Evolutionary conservation across 2,113 vertebrate genomes (phyloP).

Genomic region (Lepus timidus): DNA sequence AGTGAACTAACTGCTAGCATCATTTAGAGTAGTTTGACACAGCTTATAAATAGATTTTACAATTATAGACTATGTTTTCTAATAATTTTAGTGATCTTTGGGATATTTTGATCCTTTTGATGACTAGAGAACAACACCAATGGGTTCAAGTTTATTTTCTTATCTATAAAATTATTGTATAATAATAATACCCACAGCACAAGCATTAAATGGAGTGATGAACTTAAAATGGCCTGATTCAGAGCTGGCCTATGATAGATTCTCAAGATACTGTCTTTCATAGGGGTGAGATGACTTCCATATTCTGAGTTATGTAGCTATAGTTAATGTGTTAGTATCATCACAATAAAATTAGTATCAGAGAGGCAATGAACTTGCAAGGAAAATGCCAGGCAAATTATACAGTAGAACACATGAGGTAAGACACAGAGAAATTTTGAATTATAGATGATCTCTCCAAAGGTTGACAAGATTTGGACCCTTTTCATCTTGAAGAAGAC

Average conservation of each 20-base stretch:
- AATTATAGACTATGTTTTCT: too few species aligned
- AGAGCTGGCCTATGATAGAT: neutral
- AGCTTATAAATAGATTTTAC: too few species aligned
- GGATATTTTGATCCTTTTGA: neutral
- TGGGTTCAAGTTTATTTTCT: neutral
- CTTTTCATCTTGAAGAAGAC: neutral
- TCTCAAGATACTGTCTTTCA: neutral
- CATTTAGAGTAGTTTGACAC: too few species aligned
- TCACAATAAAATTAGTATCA: neutral
- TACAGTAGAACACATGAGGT: neutral
- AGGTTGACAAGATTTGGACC: neutral
- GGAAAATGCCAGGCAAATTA: neutral
- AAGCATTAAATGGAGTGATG: neutral
- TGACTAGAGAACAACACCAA: neutral
- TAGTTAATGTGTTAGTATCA: neutral
- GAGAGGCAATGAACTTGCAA: neutral
- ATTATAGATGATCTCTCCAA: constrained; percentile 9
- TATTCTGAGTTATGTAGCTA: neutral
- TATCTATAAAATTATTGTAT: constrained; percentile 1
- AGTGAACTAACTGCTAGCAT: neutral
- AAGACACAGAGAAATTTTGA: neutral
- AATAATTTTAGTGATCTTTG: neutral
- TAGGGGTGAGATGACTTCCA: neutral
- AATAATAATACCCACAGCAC: neutral
- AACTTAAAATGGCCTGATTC: neutral